Base-by-base conservation (phyloP, 2,113 vertebrate genomes). In the Epinephelus cyanopodus region DNA sequence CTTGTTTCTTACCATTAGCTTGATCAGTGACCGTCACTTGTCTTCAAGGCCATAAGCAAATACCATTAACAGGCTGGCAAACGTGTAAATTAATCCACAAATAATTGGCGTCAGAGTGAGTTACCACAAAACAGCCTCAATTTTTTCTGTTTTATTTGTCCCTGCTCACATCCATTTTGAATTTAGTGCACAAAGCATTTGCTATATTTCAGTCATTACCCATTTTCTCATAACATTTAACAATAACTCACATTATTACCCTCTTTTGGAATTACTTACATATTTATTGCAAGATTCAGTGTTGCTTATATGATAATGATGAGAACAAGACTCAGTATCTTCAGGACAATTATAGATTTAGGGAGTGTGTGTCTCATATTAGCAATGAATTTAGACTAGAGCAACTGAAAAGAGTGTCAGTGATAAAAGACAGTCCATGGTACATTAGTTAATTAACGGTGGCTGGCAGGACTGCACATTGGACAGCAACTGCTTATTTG, bases 1-100 rank as follows among this genome's bases (percentile, higher is more conserved):
- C 21, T 62, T 42, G 64, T 61, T 12, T 83, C 39, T 56, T 9
- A n/a, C 56, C 48, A 78, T 83, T 79, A 65, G 37, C 62, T 54
- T 57, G 6, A 72, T 82, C 62, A 58, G 45, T 80, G 27, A 5
- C 15, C 12, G 1, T 77, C 21, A 45, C 53, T 29, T 66, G 42
- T 72, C 68, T 53, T 65, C 25, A 50, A 65, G 33, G 42, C 60
- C 60, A 76, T n/a, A 45, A 67, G 42, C 7, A 42, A 73, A 52
- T 83, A 58, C 27, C 73, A 76, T 82, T 81, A 47, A 50, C 57
- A 63, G 13, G 7, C 11, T 18, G 37, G 7, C 3, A 29, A 11
- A 73, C 9, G 42, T 58, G 21, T 47, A 60, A 52, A 60, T 65
- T 6, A 63, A 50, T 27, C 71, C 17, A 42, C 50, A 23, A 60